Percentiles rank a stretch among this genome's conserved stretches.
phyloP scores from a whole-genome alignment of 2,797 vertebrate species.

The Danio kyathit region DNA sequence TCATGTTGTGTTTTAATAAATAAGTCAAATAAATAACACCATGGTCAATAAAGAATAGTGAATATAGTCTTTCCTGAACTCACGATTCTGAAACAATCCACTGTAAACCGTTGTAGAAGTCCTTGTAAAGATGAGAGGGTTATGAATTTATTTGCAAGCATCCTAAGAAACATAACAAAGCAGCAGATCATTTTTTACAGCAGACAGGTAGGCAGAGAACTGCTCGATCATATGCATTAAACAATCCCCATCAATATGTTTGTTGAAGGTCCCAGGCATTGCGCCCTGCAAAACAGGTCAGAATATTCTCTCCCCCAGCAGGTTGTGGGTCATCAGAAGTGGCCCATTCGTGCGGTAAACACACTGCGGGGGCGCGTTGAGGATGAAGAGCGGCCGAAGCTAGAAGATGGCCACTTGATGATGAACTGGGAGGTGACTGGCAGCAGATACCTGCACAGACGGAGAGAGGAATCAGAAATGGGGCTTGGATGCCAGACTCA shows the following conservation, averaged over 20 bases:
- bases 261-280: constrained; percentile 23
- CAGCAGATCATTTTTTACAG: constrained; percentile 70
- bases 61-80: constrained; percentile 70
- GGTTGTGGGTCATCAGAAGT: constrained; percentile 80
- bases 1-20: background rate
- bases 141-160: constrained; percentile 75
- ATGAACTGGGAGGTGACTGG: constrained; percentile 95
- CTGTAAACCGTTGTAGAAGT: constrained; percentile 71
- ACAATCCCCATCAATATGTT: constrained; percentile 48
- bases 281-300: background rate
- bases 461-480: constrained; percentile 62
- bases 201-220: constrained; percentile 56
- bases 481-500: constrained; percentile 72
- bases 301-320: constrained; percentile 36
- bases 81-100: constrained; percentile 72
- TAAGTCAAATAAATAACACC: background rate
- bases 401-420: constrained; percentile 90
- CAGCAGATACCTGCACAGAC: constrained; percentile 92
- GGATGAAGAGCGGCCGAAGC: constrained; percentile 83
- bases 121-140: constrained; percentile 77
- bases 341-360: constrained; percentile 88
- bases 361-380: constrained; percentile 88
- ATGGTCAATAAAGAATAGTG: constrained; percentile 56
- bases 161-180: constrained; percentile 75
- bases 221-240: constrained; percentile 51